Base-by-base conservation (phyloP, 2,113 vertebrate species). In the Ancistrus triradiatus region DNA sequence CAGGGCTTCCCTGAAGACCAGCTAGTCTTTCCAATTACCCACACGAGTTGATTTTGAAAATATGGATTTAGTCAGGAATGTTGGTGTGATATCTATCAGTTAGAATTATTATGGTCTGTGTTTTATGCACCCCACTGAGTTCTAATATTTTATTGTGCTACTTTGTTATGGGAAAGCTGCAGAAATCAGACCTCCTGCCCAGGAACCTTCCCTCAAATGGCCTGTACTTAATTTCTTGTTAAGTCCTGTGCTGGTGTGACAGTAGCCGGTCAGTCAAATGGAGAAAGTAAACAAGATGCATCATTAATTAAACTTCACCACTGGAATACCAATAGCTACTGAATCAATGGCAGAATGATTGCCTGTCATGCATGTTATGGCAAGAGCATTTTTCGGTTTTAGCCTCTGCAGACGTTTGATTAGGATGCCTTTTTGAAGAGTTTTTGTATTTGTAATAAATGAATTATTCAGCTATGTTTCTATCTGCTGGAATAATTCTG, bases 281-380 rank as follows among this genome's bases (percentile, higher is more conserved):
- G 49, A 63, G 68, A 71, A 71, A 70, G 59, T 57, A 63, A 56
- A 35, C 31, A 44, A 53, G 56, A 50, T 52, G 59, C 48, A 50
- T 71, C 53, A 68, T 68, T 73, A 73, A 60, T 71, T 75, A 68
- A 59, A 64, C 48, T 21, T 18, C 68, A 21, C 33, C 59, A 51
- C 59, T 53, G 59, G 68, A 70, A 70, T 70, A 59, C 73, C 59
- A 59, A 64, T 71, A 51, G 11, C 58, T 18, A 14, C 14, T 15
- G 51, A 63, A 67, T 53, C 63, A 70, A 67, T 70, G 50, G 52
- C 31, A 48, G 48, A 53, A 59, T 67, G 64, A 74, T 70, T 63
- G 52, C 63, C 70, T 67, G 63, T 70, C 72, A 70, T 74, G 67
- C 59, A 51, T 52, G 58, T 67, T 74, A 59, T 62, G 52, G 63